Percentiles rank a stretch among this genome's conserved stretches.
Conservation (phyloP, 2,797 vertebrate species). For the Phyllotis vaccarum region DNA sequence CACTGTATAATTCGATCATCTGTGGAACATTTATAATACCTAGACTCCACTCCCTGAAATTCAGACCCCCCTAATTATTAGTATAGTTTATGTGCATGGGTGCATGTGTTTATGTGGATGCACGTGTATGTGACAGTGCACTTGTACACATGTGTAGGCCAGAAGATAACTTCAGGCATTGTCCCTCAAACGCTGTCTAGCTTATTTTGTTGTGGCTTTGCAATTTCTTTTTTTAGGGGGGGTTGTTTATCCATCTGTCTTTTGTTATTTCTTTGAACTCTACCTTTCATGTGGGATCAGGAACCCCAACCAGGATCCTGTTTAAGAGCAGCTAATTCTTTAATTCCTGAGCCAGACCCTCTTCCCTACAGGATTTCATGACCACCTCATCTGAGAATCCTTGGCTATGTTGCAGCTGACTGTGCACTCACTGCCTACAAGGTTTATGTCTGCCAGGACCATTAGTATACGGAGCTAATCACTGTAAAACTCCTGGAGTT, state of each 20-base stretch:
- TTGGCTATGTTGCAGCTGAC: neutral
- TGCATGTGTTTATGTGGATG: neutral
- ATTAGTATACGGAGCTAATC: neutral
- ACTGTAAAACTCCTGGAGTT: neutral
- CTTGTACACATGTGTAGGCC: neutral
- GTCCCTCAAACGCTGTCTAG: neutral
- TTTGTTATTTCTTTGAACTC: neutral
- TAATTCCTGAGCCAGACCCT: neutral
- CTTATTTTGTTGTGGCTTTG: neutral
- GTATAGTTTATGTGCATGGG: neutral
- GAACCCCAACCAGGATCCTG: neutral
- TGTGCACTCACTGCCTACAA: neutral
- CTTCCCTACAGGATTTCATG: neutral
- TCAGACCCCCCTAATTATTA: neutral
- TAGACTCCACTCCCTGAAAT: neutral
- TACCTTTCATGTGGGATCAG: neutral
- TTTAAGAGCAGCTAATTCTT: neutral
- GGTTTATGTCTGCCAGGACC: neutral
- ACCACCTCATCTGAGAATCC: neutral
- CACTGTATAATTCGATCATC: neutral
- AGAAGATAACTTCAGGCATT: neutral
- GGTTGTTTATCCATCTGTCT: neutral
- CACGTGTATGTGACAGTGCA: neutral
- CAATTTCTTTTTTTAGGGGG: too few species aligned
- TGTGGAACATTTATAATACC: constrained; percentile 1